phyloP scores from a whole-genome alignment of 2,888 invertebrate species.

The Leptothorax acervorum region DNA sequence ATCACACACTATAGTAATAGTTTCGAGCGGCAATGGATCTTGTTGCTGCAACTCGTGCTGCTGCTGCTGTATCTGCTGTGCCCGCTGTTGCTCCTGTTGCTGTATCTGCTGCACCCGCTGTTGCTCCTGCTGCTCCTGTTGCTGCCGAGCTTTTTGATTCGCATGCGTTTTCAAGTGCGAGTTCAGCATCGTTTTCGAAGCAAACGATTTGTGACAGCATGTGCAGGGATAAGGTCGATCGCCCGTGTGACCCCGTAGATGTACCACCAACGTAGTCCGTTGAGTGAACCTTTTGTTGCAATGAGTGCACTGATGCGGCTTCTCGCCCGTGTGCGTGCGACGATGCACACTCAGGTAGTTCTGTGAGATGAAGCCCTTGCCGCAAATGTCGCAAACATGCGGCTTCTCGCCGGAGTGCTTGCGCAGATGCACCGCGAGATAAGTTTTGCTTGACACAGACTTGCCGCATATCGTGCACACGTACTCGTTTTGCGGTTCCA shows the following conservation, averaged over 20 bases:
- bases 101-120: constrained; percentile 51
- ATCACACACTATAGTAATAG: constrained; percentile 67
- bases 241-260: constrained; percentile 83
- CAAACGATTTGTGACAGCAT: constrained; percentile 83
- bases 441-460: constrained; percentile 87
- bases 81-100: constrained; percentile 61
- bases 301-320: constrained; percentile 83
- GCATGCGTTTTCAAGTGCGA: constrained; percentile 84
- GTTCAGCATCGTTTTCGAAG: constrained; percentile 84
- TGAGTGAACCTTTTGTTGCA: constrained; percentile 84
- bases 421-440: constrained; percentile 88
- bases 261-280: constrained; percentile 84
- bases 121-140: constrained; percentile 68
- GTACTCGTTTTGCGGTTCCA: constrained; percentile 86
- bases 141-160: constrained; percentile 79
- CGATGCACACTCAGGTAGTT: constrained; percentile 84
- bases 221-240: constrained; percentile 84
- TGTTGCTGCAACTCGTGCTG: constrained; percentile 44
- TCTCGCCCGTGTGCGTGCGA: constrained; percentile 83
- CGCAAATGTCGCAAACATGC: constrained; percentile 87
- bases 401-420: constrained; percentile 89
- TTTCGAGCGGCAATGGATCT: constrained; percentile 50
- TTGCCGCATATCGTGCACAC: constrained; percentile 89
- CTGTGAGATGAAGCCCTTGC: constrained; percentile 84
- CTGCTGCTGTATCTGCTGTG: constrained; percentile 53